phyloP scores from a whole-genome alignment of 2,888 invertebrate genomes.

The Zygogramma bicolorata region DNA sequence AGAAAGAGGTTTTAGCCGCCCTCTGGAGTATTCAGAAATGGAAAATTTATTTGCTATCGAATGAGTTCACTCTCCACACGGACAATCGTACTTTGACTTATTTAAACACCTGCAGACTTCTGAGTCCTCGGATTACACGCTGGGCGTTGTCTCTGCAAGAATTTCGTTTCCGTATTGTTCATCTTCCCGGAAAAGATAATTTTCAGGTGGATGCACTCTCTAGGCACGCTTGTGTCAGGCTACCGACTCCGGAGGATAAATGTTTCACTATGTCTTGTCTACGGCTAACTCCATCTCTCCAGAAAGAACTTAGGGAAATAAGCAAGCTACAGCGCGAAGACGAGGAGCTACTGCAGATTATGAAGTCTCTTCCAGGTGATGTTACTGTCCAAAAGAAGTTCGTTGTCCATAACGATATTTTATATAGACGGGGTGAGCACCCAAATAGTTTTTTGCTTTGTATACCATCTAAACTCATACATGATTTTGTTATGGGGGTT shows the following conservation, averaged over 20 bases:
- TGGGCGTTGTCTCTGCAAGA: constrained; percentile 49
- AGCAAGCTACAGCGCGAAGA: background rate
- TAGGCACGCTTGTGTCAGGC: constrained; percentile 13
- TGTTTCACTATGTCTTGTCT: background rate
- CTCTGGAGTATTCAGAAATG: constrained; percentile 34
- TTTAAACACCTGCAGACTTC: constrained; percentile 47
- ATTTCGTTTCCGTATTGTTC: constrained; percentile 43
- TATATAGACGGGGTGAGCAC: background rate
- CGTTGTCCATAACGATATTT: background rate
- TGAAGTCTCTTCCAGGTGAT: background rate
- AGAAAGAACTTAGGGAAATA: background rate
- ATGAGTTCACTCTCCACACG: constrained; percentile 44
- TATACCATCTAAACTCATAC: background rate
- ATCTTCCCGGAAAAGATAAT: constrained; percentile 51
- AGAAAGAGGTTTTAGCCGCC: constrained; percentile 43
- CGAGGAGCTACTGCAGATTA: background rate
- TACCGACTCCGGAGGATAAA: constrained; percentile 18
- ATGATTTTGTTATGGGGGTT: background rate
- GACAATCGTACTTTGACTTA: constrained; percentile 52
- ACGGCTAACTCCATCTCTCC: background rate
- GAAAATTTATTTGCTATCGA: constrained; percentile 46
- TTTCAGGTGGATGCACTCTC: constrained; percentile 46
- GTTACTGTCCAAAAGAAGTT: background rate
- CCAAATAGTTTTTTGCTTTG: background rate
- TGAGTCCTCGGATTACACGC: constrained; percentile 44